These are phyloP conservation scores for Dione vanillae DNA, from an alignment of 2,888 invertebrate species.

Conservation along the genomic window DNA sequence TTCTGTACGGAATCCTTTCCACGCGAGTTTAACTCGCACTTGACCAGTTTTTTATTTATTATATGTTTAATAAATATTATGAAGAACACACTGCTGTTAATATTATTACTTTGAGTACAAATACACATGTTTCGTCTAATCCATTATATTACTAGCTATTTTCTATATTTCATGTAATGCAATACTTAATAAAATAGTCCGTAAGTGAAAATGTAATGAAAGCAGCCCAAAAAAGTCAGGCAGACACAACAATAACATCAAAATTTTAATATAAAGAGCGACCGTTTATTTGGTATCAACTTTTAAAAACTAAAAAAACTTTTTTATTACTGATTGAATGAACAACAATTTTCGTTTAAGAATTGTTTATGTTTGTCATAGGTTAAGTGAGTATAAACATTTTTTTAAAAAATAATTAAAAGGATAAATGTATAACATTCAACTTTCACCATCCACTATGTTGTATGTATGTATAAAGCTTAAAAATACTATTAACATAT, in stretches of 20 bases:
- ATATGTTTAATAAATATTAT: neutral
- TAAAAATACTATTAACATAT: neutral
- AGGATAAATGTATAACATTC: too few relatives aligned
- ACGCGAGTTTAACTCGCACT: too few relatives aligned
- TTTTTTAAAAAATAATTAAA: too few relatives aligned
- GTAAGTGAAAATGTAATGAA: constrained; percentile 13
- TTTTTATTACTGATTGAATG: too few relatives aligned
- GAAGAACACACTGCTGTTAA: neutral
- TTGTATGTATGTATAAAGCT: too few relatives aligned
- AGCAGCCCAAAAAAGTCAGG: constrained; percentile 15
- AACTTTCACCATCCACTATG: too few relatives aligned
- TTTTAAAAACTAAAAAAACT: too few relatives aligned
- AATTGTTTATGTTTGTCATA: constrained; percentile 2
- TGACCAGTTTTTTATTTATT: too few relatives aligned
- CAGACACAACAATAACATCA: constrained; percentile 4
- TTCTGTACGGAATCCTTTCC: too few relatives aligned
- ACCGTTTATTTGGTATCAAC: constrained; percentile 1
- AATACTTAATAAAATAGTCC: constrained; percentile 16
- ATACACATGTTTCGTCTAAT: neutral
- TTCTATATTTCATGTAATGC: constrained; percentile 7
- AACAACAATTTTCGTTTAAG: constrained; percentile 8
- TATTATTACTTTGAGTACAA: neutral
- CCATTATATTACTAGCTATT: constrained; percentile 14
- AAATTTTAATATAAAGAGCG: constrained; percentile 15
- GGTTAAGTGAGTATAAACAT: too few relatives aligned